Conservation (phyloP, 1,140 invertebrate species). For the Heliconius himera region DNA sequence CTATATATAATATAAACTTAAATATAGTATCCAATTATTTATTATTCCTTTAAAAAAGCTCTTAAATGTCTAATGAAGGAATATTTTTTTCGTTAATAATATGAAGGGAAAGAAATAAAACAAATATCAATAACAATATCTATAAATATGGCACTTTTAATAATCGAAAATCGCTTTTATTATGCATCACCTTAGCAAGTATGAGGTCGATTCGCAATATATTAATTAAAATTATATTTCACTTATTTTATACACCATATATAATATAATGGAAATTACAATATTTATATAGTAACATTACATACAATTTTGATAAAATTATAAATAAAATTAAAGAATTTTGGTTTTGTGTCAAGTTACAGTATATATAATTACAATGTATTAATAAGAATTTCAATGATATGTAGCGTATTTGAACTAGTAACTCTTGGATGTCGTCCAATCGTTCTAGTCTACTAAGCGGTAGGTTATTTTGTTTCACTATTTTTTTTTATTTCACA, state of each 20-base stretch:
- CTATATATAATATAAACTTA: too few species aligned
- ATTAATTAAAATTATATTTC: slow-evolving; percentile 8
- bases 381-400: neutral
- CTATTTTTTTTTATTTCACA: too few species aligned
- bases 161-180: slow-evolving; percentile 19
- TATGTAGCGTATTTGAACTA: neutral
- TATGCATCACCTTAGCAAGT: slow-evolving; percentile 20
- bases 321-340: too few species aligned
- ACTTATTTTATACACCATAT: neutral
- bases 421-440: neutral
- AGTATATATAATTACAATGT: neutral
- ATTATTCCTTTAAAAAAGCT: too few species aligned
- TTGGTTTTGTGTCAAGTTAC: neutral
- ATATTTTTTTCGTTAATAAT: neutral
- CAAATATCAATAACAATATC: slow-evolving; percentile 28
- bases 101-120: slow-evolving; percentile 20
- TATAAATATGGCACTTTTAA: slow-evolving; percentile 38
- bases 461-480: neutral
- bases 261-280: slow-evolving; percentile 2
- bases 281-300: neutral
- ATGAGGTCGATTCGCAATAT: neutral
- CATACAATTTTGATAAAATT: too few species aligned
- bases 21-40: too few species aligned
- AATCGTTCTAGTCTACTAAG: neutral
- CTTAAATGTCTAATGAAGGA: too few species aligned